These are phyloP conservation scores for Hyles vespertilio DNA, from an alignment of 1,140 invertebrate species.

Conservation along the genomic window DNA sequence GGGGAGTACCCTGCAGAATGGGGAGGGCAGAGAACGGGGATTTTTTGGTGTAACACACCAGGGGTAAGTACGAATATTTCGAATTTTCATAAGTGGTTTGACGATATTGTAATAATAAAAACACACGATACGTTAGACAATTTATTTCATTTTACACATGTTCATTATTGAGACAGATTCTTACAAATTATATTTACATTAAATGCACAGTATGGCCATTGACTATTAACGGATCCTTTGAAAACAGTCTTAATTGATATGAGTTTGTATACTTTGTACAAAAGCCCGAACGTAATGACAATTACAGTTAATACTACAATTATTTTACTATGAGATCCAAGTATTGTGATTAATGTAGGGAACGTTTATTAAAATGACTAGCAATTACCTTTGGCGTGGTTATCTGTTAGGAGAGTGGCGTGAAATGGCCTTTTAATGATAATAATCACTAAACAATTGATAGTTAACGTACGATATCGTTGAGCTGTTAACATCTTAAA, in stretches of 20 bases:
- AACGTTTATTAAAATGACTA: slow-evolving; percentile 36
- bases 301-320: slow-evolving; percentile 10
- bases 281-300: slow-evolving; percentile 32
- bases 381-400: slow-evolving; percentile 29
- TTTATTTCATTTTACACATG: slow-evolving; percentile 73
- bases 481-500: slow-evolving; percentile 65
- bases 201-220: slow-evolving; percentile 60
- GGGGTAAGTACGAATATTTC: too few relatives aligned
- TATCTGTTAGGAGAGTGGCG: slow-evolving; percentile 25
- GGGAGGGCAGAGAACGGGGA: too few relatives aligned
- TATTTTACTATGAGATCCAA: slow-evolving; percentile 11
- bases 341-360: slow-evolving; percentile 1
- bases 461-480: slow-evolving; percentile 58
- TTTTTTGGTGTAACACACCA: too few relatives aligned
- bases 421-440: slow-evolving; percentile 45
- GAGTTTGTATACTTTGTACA: slow-evolving; percentile 43
- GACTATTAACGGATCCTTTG: slow-evolving; percentile 24
- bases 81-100: too few relatives aligned
- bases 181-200: slow-evolving; percentile 69
- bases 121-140: slow-evolving; percentile 52
- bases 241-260: slow-evolving; percentile 45
- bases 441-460: slow-evolving; percentile 53
- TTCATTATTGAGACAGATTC: slow-evolving; percentile 64
- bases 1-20: too few relatives aligned
- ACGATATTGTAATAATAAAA: neutral